A percentile compares a stretch with the other conserved stretches of the same genome.
Conservation (phyloP, 2,113 vertebrate species). For the Synchiropus splendidus region DNA sequence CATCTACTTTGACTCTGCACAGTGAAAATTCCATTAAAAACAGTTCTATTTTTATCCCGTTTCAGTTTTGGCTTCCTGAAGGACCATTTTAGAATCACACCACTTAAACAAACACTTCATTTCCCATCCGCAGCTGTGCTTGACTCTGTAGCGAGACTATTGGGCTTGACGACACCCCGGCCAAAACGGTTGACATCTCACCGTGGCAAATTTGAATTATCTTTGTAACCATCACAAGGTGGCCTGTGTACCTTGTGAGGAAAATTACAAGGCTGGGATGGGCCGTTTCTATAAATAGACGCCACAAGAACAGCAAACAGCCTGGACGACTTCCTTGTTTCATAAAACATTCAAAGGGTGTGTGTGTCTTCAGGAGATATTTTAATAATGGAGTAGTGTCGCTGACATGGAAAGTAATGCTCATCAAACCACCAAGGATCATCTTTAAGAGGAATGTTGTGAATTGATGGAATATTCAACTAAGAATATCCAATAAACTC, state of each 20-base stretch:
- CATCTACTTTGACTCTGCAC: too few species aligned
- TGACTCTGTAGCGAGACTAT: background rate
- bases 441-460: too few species aligned
- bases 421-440: too few species aligned
- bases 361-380: too few species aligned
- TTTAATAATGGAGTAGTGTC: too few species aligned
- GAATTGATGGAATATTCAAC: too few species aligned
- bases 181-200: background rate
- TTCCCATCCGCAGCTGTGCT: constrained; percentile 2
- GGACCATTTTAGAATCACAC: constrained; percentile 1
- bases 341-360: background rate
- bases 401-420: too few species aligned
- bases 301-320: constrained; percentile 2
- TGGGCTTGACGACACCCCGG: background rate
- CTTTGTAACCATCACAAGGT: too few species aligned
- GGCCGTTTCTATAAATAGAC: background rate
- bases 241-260: too few species aligned
- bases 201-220: background rate
- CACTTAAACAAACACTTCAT: constrained; percentile 12
- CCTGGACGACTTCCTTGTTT: constrained; percentile 6
- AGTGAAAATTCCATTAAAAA: too few species aligned
- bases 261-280: too few species aligned
- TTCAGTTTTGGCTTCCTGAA: constrained; percentile 18
- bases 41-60: constrained; percentile 17
- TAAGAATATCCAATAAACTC: too few species aligned